phyloP scores from a whole-genome alignment of 2,797 vertebrate genomes.

The Rhincodon typus region DNA sequence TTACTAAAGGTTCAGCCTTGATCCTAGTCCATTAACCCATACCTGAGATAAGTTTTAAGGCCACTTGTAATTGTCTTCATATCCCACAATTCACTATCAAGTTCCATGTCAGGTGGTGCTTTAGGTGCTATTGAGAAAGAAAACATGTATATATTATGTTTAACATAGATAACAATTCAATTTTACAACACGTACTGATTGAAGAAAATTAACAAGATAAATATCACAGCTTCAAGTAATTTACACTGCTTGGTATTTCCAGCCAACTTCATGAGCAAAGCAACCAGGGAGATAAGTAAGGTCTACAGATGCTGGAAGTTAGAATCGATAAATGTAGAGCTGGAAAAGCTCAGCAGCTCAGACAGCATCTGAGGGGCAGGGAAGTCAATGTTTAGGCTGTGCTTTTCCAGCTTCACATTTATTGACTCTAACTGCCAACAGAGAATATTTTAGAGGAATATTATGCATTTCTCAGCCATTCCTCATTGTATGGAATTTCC shows the following conservation, averaged over 20 bases:
- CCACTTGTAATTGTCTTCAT: conserved; percentile 95
- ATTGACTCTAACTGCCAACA: not conserved
- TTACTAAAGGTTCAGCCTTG: not conserved
- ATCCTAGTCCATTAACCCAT: conserved; percentile 42
- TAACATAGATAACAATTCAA: not conserved
- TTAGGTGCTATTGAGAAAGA: conserved; percentile 65
- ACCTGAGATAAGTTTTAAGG: conserved; percentile 98
- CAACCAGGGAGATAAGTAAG: no score
- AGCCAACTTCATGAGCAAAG: no score
- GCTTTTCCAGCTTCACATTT: no score
- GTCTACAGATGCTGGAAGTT: no score
- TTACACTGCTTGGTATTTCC: no score
- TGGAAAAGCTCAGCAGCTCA: no score
- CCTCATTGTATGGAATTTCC: not conserved
- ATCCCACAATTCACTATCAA: conserved; percentile 89
- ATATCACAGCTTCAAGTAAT: not conserved
- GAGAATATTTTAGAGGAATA: not conserved
- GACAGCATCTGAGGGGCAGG: no score
- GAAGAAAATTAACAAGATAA: not conserved
- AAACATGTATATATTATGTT: not conserved
- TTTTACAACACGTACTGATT: not conserved
- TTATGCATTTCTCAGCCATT: not conserved
- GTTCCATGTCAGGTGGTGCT: conserved; percentile 79
- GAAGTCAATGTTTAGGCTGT: no score
- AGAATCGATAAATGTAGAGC: no score